Conservation (phyloP, 1,140 invertebrate genomes). For the Pogonognathellus flavescens region DNA sequence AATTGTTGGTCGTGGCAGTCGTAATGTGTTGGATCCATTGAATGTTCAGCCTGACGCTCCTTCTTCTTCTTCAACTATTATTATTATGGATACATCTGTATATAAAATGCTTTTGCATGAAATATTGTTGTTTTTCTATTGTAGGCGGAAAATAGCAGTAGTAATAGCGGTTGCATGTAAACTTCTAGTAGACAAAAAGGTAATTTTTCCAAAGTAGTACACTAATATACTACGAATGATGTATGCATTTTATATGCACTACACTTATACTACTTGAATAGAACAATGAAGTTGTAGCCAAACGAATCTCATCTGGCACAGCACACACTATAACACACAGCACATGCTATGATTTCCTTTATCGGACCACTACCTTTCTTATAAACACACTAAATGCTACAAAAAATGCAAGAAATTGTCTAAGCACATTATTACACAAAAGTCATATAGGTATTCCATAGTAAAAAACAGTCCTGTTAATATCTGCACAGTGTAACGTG, state of each 20-base stretch:
- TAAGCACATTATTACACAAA: background rate
- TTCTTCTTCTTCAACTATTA: slow-evolving; percentile 19
- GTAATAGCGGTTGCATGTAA: background rate
- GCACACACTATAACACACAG: background rate
- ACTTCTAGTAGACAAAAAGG: too few relatives aligned
- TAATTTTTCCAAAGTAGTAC: background rate
- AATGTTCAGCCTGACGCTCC: background rate
- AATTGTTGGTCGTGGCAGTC: background rate
- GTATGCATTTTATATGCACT: too few relatives aligned
- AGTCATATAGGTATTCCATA: too few relatives aligned
- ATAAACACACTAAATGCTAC: background rate
- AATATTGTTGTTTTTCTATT: slow-evolving; percentile 28
- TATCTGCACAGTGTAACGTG: too few relatives aligned
- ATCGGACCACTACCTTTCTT: background rate
- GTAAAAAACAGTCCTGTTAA: background rate
- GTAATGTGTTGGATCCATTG: background rate
- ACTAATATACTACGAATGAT: too few relatives aligned
- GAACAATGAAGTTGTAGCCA: too few relatives aligned
- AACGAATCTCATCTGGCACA: too few relatives aligned
- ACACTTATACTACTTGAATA: too few relatives aligned
- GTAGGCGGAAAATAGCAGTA: background rate
- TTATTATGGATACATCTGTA: background rate
- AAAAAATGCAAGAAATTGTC: background rate
- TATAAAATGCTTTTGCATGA: slow-evolving; percentile 16
- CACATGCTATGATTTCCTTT: slow-evolving; percentile 21